Evolutionary conservation across 2,797 vertebrate species (phyloP).

Genomic region (Pangasius sanitwongsei): DNA sequence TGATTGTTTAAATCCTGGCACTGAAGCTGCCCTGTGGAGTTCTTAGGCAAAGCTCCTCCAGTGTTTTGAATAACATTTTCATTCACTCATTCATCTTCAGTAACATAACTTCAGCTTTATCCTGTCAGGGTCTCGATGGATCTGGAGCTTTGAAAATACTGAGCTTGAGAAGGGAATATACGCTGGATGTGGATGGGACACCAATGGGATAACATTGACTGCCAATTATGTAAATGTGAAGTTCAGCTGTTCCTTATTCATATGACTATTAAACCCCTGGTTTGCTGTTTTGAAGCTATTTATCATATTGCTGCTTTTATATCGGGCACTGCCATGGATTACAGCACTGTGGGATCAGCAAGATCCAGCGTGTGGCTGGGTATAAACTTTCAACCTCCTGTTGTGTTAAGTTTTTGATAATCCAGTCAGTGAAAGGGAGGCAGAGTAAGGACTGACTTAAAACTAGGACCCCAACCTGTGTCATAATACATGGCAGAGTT

Average conservation of each 20-base stretch:
- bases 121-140: neutral
- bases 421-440: neutral
- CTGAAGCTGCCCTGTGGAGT: neutral
- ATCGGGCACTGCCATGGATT: neutral
- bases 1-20: constrained; percentile 20
- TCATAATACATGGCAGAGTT: neutral
- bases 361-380: neutral
- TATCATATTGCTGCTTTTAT: neutral
- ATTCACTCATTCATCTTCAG: constrained; percentile 8
- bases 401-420: constrained; percentile 9
- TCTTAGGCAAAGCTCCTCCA: neutral
- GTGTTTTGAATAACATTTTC: constrained; percentile 6
- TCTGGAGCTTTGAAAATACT: neutral
- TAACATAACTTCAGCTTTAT: neutral
- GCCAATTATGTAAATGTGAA: neutral
- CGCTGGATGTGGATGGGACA: neutral
- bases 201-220: neutral
- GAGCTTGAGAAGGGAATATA: neutral
- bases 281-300: neutral
- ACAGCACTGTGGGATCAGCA: neutral
- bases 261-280: neutral
- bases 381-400: constrained; percentile 3
- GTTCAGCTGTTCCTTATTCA: neutral
- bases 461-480: neutral
- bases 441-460: neutral